These are phyloP conservation scores for Euproctis similis DNA, from an alignment of 2,888 invertebrate genomes.

Conservation along the genomic window DNA sequence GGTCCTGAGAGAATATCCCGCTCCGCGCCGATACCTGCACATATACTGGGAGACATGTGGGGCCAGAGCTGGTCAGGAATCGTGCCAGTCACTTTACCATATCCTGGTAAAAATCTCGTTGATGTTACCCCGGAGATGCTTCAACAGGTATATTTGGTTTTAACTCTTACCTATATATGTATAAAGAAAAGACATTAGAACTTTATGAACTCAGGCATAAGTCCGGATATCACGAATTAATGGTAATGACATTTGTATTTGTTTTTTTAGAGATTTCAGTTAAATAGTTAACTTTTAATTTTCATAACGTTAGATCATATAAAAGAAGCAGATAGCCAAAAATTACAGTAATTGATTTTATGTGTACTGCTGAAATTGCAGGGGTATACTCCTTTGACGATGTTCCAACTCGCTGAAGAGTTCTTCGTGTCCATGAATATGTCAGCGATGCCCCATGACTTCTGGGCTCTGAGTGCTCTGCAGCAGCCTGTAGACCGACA, in stretches of 20 bases:
- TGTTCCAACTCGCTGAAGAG: conserved; percentile 92
- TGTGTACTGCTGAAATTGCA: too few relatives aligned
- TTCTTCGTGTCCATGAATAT: conserved; percentile 94
- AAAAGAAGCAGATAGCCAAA: not conserved
- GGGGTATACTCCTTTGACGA: conserved; percentile 88
- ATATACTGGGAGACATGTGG: conserved; percentile 93
- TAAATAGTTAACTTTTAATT: too few relatives aligned
- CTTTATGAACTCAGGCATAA: too few relatives aligned
- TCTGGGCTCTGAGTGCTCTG: conserved; percentile 91
- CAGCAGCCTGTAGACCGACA: conserved; percentile 86
- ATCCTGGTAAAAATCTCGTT: conserved; percentile 87
- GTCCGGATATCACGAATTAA: too few relatives aligned
- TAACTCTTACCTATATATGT: too few relatives aligned
- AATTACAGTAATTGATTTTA: not conserved
- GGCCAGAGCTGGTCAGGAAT: conserved; percentile 91
- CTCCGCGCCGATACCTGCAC: conserved; percentile 89
- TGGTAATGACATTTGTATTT: too few relatives aligned
- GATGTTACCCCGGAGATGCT: conserved; percentile 90
- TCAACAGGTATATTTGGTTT: conserved; percentile 83
- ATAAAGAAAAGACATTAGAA: too few relatives aligned
- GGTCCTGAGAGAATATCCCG: conserved; percentile 87
- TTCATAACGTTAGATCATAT: too few relatives aligned
- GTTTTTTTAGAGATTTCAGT: too few relatives aligned
- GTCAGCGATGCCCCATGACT: conserved; percentile 88
- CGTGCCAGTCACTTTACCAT: conserved; percentile 87